phyloP scores from a whole-genome alignment of 2,797 vertebrate genomes.

The Bovichtus variegatus region DNA sequence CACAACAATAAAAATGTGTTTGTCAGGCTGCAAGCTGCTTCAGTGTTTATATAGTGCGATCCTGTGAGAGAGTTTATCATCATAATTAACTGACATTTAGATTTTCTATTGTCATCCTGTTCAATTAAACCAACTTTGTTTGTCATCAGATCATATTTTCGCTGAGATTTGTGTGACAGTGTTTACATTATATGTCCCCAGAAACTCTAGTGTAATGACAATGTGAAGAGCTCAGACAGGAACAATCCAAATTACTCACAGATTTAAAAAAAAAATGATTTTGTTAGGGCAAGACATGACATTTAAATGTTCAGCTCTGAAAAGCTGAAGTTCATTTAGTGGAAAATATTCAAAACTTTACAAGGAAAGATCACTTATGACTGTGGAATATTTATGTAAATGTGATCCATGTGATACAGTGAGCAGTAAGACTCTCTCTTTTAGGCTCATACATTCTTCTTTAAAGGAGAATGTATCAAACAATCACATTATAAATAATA shows the following conservation, averaged over 20 bases:
- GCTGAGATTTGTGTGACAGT: constrained; percentile 14
- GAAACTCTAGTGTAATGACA: neutral
- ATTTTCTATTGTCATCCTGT: constrained; percentile 28
- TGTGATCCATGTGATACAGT: neutral
- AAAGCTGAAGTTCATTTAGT: neutral
- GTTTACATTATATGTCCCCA: neutral
- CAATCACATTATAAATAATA: neutral
- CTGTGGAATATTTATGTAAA: neutral
- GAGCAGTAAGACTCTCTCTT: accelerated
- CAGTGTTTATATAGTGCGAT: constrained; percentile 17
- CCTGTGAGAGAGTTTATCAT: constrained; percentile 29
- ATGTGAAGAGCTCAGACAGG: neutral
- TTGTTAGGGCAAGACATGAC: neutral
- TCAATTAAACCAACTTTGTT: constrained; percentile 28
- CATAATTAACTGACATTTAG: constrained; percentile 56
- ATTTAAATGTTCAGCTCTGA: constrained; percentile 20
- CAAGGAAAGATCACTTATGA: neutral
- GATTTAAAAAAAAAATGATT: constrained; percentile 4
- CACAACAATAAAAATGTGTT: constrained; percentile 36
- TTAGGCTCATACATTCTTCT: neutral
- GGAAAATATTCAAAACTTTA: constrained; percentile 3
- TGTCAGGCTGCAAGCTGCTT: constrained; percentile 35
- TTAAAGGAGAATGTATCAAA: neutral
- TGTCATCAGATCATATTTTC: constrained; percentile 34
- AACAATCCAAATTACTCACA: neutral